These are phyloP conservation scores for Bufo bufo DNA, from an alignment of 2,113 vertebrate genomes.

Conservation along the genomic window DNA sequence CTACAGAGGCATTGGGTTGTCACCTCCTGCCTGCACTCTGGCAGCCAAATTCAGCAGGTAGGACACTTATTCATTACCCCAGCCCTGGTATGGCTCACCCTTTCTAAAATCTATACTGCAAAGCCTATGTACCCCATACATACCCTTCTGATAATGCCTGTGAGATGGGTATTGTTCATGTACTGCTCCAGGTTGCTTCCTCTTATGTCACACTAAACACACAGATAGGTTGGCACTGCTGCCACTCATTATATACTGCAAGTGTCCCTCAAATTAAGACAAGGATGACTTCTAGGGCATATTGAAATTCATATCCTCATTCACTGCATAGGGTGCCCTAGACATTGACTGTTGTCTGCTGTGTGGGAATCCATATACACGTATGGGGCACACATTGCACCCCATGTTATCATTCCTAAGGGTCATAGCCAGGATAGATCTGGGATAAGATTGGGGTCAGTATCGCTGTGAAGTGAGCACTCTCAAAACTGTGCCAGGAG, in stretches of 20 bases:
- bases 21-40: constrained; percentile 41
- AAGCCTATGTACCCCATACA: background rate
- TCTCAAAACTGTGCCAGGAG: constrained; percentile 30
- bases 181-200: background rate
- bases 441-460: constrained; percentile 27
- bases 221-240: background rate
- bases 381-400: background rate
- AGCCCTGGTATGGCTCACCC: background rate
- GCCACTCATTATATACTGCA: background rate
- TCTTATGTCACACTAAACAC: background rate
- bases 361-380: background rate
- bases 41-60: constrained; percentile 55
- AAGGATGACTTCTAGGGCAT: background rate
- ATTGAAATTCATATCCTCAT: background rate
- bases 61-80: background rate
- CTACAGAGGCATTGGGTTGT: constrained; percentile 14
- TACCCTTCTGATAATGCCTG: background rate
- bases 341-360: background rate
- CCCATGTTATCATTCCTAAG: constrained; percentile 14
- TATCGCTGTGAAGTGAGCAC: constrained; percentile 23
- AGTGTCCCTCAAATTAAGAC: background rate
- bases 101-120: background rate
- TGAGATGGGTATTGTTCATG: background rate
- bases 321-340: background rate
- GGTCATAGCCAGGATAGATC: constrained; percentile 7